A percentile compares a stretch with the other conserved stretches of the same genome.
Evolutionary conservation across 2,797 vertebrate species (phyloP).

Genomic region (Acipenser oxyrinchus): DNA sequence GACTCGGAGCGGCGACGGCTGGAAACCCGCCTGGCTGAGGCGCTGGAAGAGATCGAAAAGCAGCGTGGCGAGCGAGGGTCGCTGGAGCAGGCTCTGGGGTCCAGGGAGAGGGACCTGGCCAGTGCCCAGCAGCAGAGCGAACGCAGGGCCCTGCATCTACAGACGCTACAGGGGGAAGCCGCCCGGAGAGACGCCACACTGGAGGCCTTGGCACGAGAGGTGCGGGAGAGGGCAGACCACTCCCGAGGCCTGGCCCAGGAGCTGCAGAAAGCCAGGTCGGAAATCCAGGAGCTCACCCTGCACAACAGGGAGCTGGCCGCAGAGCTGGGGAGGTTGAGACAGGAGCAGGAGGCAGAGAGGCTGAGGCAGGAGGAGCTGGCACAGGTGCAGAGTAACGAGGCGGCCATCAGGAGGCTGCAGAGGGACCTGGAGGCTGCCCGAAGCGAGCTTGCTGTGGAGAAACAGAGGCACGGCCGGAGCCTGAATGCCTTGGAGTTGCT

Average conservation of each 20-base stretch:
- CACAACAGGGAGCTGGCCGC: conserved; percentile 36
- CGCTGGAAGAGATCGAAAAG: conserved; percentile 35
- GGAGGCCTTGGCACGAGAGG: conserved; percentile 29
- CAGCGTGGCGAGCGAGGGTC: conserved; percentile 29
- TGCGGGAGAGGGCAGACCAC: conserved; percentile 28
- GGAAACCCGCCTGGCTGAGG: conserved; percentile 31
- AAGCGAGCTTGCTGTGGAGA: conserved; percentile 30
- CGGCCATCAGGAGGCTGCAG: conserved; percentile 29
- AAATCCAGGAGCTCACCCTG: conserved; percentile 27
- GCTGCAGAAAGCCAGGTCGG: conserved; percentile 31
- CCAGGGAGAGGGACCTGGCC: conserved; percentile 30
- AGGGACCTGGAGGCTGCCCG: conserved; percentile 21
- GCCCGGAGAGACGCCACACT: conserved; percentile 23
- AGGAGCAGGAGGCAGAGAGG: conserved; percentile 24
- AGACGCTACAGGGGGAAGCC: conserved; percentile 20
- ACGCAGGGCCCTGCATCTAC: conserved; percentile 17
- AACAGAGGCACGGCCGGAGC: conserved; percentile 22
- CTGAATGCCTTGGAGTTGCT: conserved; percentile 30
- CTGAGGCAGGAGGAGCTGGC: conserved; percentile 21
- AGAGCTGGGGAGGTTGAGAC: conserved; percentile 27
- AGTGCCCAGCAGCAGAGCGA: conserved; percentile 21
- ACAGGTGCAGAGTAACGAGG: conserved; percentile 13
- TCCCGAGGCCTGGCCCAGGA: conserved; percentile 27
- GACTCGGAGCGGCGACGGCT: conserved; percentile 24
- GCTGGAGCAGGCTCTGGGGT: conserved; percentile 35